Evolutionary conservation across 1,140 invertebrate genomes (phyloP), one percentile per base, ranked within the genome.

Genomic region (Manduca sexta): DNA sequence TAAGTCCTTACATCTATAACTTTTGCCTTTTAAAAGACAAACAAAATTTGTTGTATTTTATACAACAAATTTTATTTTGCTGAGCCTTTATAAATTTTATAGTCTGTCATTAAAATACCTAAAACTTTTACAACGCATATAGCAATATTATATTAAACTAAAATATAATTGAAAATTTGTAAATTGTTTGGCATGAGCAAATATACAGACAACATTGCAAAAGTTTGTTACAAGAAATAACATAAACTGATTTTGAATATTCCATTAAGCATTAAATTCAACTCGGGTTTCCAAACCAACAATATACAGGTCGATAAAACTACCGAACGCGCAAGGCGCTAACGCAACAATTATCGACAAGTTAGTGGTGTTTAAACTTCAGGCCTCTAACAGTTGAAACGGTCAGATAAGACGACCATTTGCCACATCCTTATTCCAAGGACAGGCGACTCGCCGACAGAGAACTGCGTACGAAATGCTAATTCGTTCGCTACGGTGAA

Each of bases 361-460:
- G 4, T 16, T 34, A n/a, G 21, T 14, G 5, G 17, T 30, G 17
- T 47, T 44, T 55, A 47, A 26, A 49, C 42, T 52, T 40, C 7
- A 35, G 41, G 46, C 31, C 39, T 46, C 40, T 52, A 37, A 49
- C 53, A 57, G 44, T 51, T 56, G 46, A 60, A 70, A 63, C 63
- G 56, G 55, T 52, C 56, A 64, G 58, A 71, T 73, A 73, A 69
- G 58, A 58, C 61, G 53, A 43, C 56, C 54, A 61, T 60, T 72
- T 62, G 63, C 56, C 52, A 74, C 69, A 78, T 83, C 77, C 79
- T 83, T 71, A 83, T 83, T 78, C 67, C 75, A 83, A 83, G 77
- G 79, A 74, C 79, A 61, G 41, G 21, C 60, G 44, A 53, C 31
- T 52, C 33, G 64, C 41, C 54, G 56, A 10, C 67, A 59, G 60